Conservation (phyloP, 2,888 invertebrate genomes). For the Trissoscelio sp. region DNA sequence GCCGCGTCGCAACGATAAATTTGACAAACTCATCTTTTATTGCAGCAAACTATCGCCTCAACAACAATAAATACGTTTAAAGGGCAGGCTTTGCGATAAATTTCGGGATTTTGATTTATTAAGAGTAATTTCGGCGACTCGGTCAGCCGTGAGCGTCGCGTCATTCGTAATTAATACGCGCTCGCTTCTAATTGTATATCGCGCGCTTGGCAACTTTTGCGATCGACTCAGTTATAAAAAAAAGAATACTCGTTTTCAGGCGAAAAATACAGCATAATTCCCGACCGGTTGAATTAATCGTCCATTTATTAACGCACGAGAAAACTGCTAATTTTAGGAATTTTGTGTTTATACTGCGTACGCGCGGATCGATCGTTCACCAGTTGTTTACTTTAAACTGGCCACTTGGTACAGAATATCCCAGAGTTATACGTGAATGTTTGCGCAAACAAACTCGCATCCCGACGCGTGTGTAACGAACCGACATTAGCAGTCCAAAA, state of each 20-base stretch:
- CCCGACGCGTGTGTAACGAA: constrained; percentile 7
- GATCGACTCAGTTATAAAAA: too few relatives aligned
- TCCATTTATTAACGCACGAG: constrained; percentile 18
- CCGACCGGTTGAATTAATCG: constrained; percentile 15
- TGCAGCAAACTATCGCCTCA: constrained; percentile 60
- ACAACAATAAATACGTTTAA: constrained; percentile 57
- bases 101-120: constrained; percentile 59
- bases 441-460: constrained; percentile 15
- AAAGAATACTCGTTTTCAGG: too few relatives aligned
- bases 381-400: constrained; percentile 21
- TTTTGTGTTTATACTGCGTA: background rate
- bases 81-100: constrained; percentile 53
- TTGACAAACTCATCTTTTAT: constrained; percentile 63
- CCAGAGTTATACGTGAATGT: constrained; percentile 7
- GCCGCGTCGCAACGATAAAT: constrained; percentile 42
- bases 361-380: constrained; percentile 14
- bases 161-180: constrained; percentile 52
- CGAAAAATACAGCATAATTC: too few relatives aligned
- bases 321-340: constrained; percentile 30
- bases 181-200: constrained; percentile 34
- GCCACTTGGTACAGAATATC: constrained; percentile 10
- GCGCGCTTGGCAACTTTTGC: constrained; percentile 38
- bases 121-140: constrained; percentile 51
- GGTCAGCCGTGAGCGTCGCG: constrained; percentile 27
- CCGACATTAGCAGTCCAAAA: constrained; percentile 9